Percentiles rank a stretch among this genome's conserved stretches.
Conservation (phyloP, 2,797 vertebrate genomes). For the Poecilia gillii region DNA sequence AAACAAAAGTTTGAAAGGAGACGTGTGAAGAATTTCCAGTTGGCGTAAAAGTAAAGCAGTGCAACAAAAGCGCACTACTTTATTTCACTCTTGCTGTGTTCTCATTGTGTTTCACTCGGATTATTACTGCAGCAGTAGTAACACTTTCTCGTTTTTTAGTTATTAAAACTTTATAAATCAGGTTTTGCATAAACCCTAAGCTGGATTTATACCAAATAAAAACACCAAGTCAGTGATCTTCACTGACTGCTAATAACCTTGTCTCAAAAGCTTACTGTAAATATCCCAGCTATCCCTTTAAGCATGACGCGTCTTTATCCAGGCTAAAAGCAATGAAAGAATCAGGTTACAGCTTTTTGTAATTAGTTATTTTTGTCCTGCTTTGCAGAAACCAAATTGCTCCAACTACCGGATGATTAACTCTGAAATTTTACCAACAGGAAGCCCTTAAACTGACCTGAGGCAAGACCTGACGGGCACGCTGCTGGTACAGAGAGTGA, state of each 20-base stretch:
- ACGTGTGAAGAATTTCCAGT: background rate
- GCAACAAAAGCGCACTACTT: background rate
- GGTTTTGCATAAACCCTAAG: background rate
- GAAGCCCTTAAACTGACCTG: background rate
- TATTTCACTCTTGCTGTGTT: background rate
- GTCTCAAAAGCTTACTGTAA: background rate
- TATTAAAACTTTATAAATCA: background rate
- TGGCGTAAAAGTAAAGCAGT: background rate
- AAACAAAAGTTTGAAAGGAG: background rate
- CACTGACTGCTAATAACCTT: background rate
- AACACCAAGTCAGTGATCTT: background rate
- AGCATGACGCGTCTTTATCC: constrained; percentile 7
- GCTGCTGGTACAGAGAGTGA: background rate
- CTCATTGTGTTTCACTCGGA: background rate
- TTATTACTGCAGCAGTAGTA: background rate
- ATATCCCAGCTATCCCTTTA: background rate
- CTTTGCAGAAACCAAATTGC: constrained; percentile 24
- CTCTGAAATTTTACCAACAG: constrained; percentile 13
- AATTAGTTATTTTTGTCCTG: constrained; percentile 18
- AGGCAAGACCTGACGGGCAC: constrained; percentile 1
- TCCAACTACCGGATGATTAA: constrained; percentile 13
- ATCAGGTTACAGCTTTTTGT: background rate
- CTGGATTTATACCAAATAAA: background rate
- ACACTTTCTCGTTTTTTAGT: background rate
- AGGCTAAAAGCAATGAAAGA: constrained; percentile 2